Base-by-base conservation (phyloP, 2,797 vertebrate genomes). In the Sebastes nivosus region DNA sequence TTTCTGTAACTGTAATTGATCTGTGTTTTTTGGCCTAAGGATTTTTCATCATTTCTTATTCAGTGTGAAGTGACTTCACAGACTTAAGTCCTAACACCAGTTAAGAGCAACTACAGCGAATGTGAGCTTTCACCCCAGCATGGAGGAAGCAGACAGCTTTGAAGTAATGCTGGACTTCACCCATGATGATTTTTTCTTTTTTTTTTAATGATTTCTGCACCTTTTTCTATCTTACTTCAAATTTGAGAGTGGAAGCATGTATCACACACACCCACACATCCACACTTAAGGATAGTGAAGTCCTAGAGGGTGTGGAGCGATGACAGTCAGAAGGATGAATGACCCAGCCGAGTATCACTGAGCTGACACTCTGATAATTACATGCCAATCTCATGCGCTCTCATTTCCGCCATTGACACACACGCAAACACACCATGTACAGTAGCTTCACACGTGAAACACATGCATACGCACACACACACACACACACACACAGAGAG, bases 281-380 rank as follows among this genome's bases (percentile, higher is more conserved):
- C 74, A 69, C 80, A 63, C 57, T 80, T 79, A 77, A 72, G 81
- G 72, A 72, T 75, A 82, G 81, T 76, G 27, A 20, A 75, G 80
- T 89, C 78, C 79, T 78, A 59, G 71, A 76, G 86, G 65, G 79
- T 80, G 74, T 79, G 55, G 61, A 77, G 83, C 8, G 61, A 84
- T 91, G 90, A 88, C 90, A 91, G 93, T 91, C 84, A 73, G 87
- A 20, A 20, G 88, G 89, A 93, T 92, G 75, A 89, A 90, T 88
- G 91, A 87, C 90, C 91, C 82, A 38, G 88, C 46, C 72, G 65
- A 91, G 86, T 87, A 85, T 88, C 87, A 85, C 79, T 76, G 85
- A 88, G 87, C 90, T 92, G 92, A 92, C 93, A 91, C 86, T 83
- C 83, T 92, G 93, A 94, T 94, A 94, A 94, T 93, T 92, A 91